phyloP scores from a whole-genome alignment of 1,140 invertebrate species.

The Coboldia fuscipes region DNA sequence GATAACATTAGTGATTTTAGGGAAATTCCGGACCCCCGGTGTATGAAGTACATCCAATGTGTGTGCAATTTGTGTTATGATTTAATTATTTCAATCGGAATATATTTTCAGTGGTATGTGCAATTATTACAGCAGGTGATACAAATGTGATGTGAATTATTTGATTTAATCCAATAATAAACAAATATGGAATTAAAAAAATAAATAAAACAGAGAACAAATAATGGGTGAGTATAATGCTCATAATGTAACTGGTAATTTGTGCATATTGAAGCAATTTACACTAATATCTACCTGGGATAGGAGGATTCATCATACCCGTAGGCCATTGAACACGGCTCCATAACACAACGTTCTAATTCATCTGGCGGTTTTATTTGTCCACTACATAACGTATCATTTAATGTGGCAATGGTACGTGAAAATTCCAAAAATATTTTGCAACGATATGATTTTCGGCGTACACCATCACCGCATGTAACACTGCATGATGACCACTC shows the following conservation, averaged over 20 bases:
- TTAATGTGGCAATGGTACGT: slow-evolving; percentile 59
- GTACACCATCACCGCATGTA: slow-evolving; percentile 69
- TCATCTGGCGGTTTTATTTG: slow-evolving; percentile 59
- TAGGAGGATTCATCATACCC: slow-evolving; percentile 38
- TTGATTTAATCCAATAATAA: neutral
- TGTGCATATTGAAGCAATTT: slow-evolving; percentile 2
- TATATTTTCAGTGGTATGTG: neutral
- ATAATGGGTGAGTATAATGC: too few species aligned
- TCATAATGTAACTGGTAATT: neutral
- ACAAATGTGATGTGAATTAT: neutral
- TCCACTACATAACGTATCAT: slow-evolving; percentile 71
- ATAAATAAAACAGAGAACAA: neutral
- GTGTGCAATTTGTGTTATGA: too few species aligned
- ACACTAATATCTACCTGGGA: slow-evolving; percentile 9
- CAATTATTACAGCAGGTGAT: neutral
- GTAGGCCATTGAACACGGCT: slow-evolving; percentile 45
- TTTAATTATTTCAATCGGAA: too few species aligned
- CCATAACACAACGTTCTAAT: slow-evolving; percentile 52
- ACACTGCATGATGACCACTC: slow-evolving; percentile 78
- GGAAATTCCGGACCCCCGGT: too few species aligned
- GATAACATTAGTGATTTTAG: too few species aligned
- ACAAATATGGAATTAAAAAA: neutral
- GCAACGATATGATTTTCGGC: slow-evolving; percentile 62
- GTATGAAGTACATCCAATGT: too few species aligned
- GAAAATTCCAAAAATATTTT: slow-evolving; percentile 88